Base-by-base conservation (phyloP, 2,888 invertebrate genomes). In the Tiliacea aurago region DNA sequence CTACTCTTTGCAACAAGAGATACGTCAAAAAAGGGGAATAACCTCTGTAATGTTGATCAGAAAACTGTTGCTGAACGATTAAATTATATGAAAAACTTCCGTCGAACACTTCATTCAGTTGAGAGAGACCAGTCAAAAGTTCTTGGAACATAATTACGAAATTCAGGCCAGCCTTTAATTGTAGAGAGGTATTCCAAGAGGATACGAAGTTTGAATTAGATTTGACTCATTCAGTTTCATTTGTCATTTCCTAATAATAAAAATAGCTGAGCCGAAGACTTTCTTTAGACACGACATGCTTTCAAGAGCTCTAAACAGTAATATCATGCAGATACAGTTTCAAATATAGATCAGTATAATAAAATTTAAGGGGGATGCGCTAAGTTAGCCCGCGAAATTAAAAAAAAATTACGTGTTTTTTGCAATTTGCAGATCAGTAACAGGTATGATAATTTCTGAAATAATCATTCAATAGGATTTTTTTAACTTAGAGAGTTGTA, bases 131-230 rank as follows among this genome's bases (percentile, higher is more conserved):
- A 79, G 80, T 53, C 67, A 58, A 65, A 80, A 79, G 58, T 74
- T 76, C 37, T 15, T 41, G 45, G 43, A 77, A 70, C 47, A 68
- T 70, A 74, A 76, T 79, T 73, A 76, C 62, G 28, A 72, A 79
- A 72, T 83, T 78, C 49, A 70, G 75, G 62, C 73, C 85, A 58
- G 61, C n/a, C 59, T 70, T 78, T 64, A 79, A 81, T 41, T 70
- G 67, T 58, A 18, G 53, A 64, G 23, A 74, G 51, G 51, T 78
- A 70, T 83, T 84, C 61, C 49, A 58, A 55, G 61, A 70, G 28
- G 53, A 84, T 62, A 70, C 78, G 72, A 80, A 80, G 70, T 84
- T 70, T 51, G 53, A 49, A 79, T 73, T 83, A 59, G 67, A 78
- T 78, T 83, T 37, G 59, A 70, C 49, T 77, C n/a, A 67, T 58